These are phyloP conservation scores for Pantherophis vulpinus DNA, from an alignment of 2,797 vertebrate genomes.

Conservation along the genomic window DNA sequence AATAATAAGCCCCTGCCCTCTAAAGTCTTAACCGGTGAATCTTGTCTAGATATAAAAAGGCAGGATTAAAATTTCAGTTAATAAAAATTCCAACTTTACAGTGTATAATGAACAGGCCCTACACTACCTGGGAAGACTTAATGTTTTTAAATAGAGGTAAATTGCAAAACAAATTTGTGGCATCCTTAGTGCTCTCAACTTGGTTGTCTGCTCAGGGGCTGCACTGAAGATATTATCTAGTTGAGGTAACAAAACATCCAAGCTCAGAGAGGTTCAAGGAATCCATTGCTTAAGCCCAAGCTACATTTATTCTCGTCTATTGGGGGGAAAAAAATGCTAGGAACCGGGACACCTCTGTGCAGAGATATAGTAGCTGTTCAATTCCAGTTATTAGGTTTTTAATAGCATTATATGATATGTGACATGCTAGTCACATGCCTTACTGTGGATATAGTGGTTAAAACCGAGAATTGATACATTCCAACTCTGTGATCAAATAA, in stretches of 20 bases:
- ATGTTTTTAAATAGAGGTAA: neutral
- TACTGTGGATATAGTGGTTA: neutral
- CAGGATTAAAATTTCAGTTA: neutral
- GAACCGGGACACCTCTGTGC: neutral
- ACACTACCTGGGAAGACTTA: neutral
- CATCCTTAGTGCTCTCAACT: neutral
- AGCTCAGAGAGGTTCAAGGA: neutral
- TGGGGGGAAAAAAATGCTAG: neutral
- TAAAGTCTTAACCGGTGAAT: neutral
- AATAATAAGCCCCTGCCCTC: neutral
- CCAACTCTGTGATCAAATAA: slow-evolving; percentile 2
- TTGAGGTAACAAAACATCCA: neutral
- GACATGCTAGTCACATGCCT: neutral
- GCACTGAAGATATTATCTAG: neutral
- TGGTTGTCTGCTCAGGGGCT: neutral
- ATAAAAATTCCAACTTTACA: neutral
- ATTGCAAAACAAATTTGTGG: neutral
- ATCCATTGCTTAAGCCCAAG: neutral
- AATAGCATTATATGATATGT: neutral
- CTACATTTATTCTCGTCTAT: neutral
- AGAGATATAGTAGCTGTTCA: neutral
- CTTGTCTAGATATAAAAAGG: neutral
- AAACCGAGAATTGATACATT: neutral
- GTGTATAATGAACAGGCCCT: too few species aligned
- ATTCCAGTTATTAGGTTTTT: neutral